These are phyloP conservation scores for Pollicipes pollicipes DNA, from an alignment of 1,140 invertebrate species.

Conservation along the genomic window DNA sequence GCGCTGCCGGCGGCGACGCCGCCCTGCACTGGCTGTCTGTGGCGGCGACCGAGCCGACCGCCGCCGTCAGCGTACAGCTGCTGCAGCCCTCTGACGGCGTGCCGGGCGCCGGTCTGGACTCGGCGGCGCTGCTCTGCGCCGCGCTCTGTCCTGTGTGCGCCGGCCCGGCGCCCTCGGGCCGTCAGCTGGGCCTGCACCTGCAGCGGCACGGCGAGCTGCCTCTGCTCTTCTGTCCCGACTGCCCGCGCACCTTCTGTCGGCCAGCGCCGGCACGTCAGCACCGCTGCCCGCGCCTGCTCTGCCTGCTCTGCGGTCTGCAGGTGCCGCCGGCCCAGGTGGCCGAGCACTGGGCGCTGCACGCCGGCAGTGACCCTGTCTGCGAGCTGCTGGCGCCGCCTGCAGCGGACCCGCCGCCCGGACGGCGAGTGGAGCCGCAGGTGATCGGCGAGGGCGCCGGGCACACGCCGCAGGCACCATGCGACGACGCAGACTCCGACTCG, in stretches of 20 bases:
- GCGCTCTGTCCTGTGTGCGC: not conserved
- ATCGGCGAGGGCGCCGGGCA: not conserved
- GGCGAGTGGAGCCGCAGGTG: not conserved
- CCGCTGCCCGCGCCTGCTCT: not conserved
- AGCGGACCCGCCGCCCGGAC: not conserved
- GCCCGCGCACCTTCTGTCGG: not conserved
- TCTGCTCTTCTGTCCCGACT: not conserved
- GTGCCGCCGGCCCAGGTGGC: not conserved
- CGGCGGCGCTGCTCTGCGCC: not conserved
- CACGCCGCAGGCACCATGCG: not conserved
- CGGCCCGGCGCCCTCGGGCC: not conserved
- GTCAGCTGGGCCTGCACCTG: not conserved
- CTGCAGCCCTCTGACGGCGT: not conserved
- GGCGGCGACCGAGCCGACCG: not conserved
- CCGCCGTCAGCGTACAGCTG: not conserved
- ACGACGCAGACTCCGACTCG: not conserved
- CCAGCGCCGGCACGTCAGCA: not conserved
- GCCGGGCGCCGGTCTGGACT: not conserved
- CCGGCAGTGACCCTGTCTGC: not conserved
- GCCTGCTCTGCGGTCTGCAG: not conserved
- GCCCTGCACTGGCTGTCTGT: not conserved
- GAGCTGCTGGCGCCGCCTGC: not conserved
- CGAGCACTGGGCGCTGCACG: not conserved
- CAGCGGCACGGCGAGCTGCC: not conserved
- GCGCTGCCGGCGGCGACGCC: not conserved